Conservation (phyloP, 2,113 vertebrate species). For the Syngnathoides biaculeatus region DNA sequence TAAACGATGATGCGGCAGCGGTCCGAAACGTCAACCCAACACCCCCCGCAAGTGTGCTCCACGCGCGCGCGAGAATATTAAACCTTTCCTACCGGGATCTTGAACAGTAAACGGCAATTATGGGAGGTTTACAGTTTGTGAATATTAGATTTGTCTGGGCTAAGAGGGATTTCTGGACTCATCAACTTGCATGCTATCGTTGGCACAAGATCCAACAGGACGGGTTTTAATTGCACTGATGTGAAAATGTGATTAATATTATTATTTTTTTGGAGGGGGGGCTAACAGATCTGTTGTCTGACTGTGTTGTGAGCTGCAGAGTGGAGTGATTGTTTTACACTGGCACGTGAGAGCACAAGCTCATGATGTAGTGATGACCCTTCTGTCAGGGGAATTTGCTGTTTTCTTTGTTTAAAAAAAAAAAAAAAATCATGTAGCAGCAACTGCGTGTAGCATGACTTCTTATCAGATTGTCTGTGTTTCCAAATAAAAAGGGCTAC, state of each 20-base stretch:
- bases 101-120: constrained; percentile 33
- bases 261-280: constrained; percentile 47
- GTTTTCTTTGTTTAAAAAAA: constrained; percentile 38
- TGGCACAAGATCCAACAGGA: constrained; percentile 59
- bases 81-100: constrained; percentile 42
- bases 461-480: constrained; percentile 55
- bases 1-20: constrained; percentile 28
- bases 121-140: constrained; percentile 42
- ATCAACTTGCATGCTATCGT: constrained; percentile 69
- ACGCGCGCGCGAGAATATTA: no score
- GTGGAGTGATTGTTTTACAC: constrained; percentile 47
- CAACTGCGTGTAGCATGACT: constrained; percentile 68
- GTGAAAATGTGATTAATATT: constrained; percentile 63
- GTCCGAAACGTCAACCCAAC: constrained; percentile 27
- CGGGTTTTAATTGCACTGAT: constrained; percentile 74
- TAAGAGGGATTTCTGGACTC: constrained; percentile 52
- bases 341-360: constrained; percentile 59
- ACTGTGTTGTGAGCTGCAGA: constrained; percentile 50
- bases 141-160: constrained; percentile 51
- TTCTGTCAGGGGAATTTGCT: constrained; percentile 41
- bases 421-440: constrained; percentile 76
- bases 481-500: constrained; percentile 76
- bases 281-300: constrained; percentile 47
- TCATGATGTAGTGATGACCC: constrained; percentile 49
- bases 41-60: constrained; percentile 10